A percentile compares a stretch with the other conserved stretches of the same genome.
phyloP scores from a whole-genome alignment of 2,888 invertebrate genomes.

The Acleris laterana region DNA sequence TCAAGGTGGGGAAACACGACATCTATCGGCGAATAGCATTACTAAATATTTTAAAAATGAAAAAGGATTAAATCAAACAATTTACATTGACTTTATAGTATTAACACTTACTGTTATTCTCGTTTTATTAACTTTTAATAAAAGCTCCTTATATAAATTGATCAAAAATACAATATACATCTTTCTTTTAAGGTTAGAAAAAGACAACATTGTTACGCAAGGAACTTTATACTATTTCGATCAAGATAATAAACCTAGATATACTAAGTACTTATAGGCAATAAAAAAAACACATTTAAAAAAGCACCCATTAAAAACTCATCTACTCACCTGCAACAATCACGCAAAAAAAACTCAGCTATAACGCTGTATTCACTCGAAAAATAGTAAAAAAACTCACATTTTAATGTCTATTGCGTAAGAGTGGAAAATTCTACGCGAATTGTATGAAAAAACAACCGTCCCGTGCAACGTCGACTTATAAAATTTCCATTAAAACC shows the following conservation, averaged over 20 bases:
- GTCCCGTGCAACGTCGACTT: constrained; percentile 64
- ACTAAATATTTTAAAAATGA: background rate
- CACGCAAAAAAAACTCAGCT: background rate
- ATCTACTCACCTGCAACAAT: background rate
- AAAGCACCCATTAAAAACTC: constrained; percentile 8
- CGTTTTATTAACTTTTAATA: no score
- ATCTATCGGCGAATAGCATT: constrained; percentile 45
- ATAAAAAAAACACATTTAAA: no score
- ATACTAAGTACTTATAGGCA: no score
- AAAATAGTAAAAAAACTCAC: constrained; percentile 4
- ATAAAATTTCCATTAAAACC: constrained; percentile 84
- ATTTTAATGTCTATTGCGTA: constrained; percentile 52
- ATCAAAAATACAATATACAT: background rate
- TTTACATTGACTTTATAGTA: no score
- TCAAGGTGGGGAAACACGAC: constrained; percentile 38
- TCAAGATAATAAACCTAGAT: background rate
- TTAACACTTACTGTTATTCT: no score
- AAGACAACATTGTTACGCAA: constrained; percentile 4
- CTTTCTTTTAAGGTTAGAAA: background rate
- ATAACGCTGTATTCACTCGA: background rate
- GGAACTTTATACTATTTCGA: constrained; percentile 3
- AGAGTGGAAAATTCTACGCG: constrained; percentile 70
- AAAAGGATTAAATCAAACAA: background rate
- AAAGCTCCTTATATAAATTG: no score
- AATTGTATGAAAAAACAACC: constrained; percentile 69